Percentiles rank a stretch among this genome's conserved stretches.
These are phyloP conservation scores for Clarias laeviceps DNA, from an alignment of 2,797 vertebrate species.

Conservation along the genomic window DNA sequence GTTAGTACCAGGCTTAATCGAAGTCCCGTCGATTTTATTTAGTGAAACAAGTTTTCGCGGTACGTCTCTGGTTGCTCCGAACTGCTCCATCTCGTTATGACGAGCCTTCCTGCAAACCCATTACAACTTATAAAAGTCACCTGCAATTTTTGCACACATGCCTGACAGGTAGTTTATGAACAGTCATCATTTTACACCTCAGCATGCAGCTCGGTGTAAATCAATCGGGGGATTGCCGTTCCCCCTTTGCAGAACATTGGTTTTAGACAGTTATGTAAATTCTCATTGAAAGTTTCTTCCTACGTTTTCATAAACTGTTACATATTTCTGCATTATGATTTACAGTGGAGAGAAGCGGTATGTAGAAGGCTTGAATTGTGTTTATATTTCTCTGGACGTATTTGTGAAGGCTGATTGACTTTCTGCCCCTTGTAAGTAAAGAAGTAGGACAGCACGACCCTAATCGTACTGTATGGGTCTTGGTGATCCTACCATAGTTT, in stretches of 20 bases:
- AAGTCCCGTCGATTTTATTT: neutral
- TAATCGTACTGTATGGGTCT: conserved; percentile 67
- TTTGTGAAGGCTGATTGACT: conserved; percentile 16
- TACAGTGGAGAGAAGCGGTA: neutral
- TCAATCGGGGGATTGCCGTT: neutral
- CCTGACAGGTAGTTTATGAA: neutral
- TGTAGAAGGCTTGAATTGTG: neutral
- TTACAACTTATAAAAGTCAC: conserved; percentile 12
- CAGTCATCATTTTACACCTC: conserved; percentile 1
- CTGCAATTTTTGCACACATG: conserved; percentile 3
- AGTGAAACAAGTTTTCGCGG: conserved; percentile 7
- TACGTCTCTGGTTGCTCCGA: neutral
- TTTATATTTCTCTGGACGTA: neutral
- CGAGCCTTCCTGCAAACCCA: neutral
- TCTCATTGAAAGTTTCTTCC: neutral
- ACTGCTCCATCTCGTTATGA: neutral
- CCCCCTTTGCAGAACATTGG: neutral
- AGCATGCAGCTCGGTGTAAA: neutral
- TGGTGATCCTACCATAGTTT: conserved; percentile 50
- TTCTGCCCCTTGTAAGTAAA: conserved; percentile 60
- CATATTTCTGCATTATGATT: neutral
- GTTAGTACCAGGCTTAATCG: neutral
- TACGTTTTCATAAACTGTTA: neutral
- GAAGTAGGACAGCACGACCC: conserved; percentile 50
- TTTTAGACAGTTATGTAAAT: neutral